Percentiles rank a stretch among this genome's conserved stretches.
Conservation (phyloP, 2,888 invertebrate species). For the Habroteleia sp. region DNA sequence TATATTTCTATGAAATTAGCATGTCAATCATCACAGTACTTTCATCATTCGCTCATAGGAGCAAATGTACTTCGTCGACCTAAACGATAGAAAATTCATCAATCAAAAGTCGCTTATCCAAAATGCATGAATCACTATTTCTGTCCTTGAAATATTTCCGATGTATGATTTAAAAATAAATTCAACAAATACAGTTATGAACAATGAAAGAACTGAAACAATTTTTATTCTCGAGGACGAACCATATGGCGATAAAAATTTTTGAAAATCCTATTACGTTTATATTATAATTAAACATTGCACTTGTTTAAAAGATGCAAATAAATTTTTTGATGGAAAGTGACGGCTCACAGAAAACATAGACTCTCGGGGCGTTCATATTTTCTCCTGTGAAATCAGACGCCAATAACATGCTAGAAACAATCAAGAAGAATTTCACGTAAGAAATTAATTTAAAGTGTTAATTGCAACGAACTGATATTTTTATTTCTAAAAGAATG, state of each 20-base stretch:
- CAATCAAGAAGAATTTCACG: no score
- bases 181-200: conserved; percentile 1
- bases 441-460: no score
- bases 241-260: no score
- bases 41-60: conserved; percentile 5
- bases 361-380: conserved; percentile 1
- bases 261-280: no score
- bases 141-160: conserved; percentile 20
- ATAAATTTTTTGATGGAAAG: no score
- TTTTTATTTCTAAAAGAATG: no score
- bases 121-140: conserved; percentile 20
- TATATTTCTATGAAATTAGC: conserved; percentile 8
- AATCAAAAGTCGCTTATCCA: conserved; percentile 34
- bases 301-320: no score
- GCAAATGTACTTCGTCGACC: background rate
- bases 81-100: conserved; percentile 23
- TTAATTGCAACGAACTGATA: no score
- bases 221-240: no score
- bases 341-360: no score
- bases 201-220: background rate
- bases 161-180: conserved; percentile 3
- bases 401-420: background rate
- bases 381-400: conserved; percentile 9
- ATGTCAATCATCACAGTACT: conserved; percentile 5
- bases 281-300: no score